Base-by-base conservation (phyloP, 2,797 vertebrate species). In the Halcyon badia region DNA sequence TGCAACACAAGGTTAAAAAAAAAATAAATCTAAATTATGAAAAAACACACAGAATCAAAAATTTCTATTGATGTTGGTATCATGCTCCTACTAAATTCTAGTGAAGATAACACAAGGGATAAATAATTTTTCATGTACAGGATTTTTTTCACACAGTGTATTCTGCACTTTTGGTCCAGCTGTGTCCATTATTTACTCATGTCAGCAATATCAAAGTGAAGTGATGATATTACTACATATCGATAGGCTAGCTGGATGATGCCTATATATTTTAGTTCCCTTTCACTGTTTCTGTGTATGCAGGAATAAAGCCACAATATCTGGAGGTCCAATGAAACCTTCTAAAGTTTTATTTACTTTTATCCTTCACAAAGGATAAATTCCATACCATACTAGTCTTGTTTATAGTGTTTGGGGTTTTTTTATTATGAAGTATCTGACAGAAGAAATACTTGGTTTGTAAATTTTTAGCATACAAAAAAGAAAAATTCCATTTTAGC, bases 371-470 rank as follows among this genome's bases (percentile, higher is more conserved):
- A 75, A 48, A 83, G 21, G 31, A 68, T 42, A 68, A 30, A 82
- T 54, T 90, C 41, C 14, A 62, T 24, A 57, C 11, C 19, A 15
- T 28, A 25, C 14, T 66, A 61, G 35, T 69, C 41, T 72, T 87
- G 16, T 46, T 82, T 81, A 61, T 21, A 56, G 20, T 14, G 10
- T 16, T n/a, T 31, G 3, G 2, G 1, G 2, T 15, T 28, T 49
- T 49, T n/a, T 94, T 24, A 28, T 71, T 84, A 65, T 79, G 57
- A 93, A 60, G 64, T 82, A 89, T 2, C 51, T 73, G n/a, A 70
- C 22, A 80, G 77, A 86, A 84, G 42, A 62, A 76, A 62, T 73
- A 76, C 5, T 79, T 0, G 33, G 39, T 70, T 85, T 49, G 3
- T 81, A 75, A 73, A 31, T 14, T 22, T 91, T 87, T 48, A 77